Evolutionary conservation across 1,140 invertebrate genomes (phyloP).

Genomic region (Penaeus indicus): DNA sequence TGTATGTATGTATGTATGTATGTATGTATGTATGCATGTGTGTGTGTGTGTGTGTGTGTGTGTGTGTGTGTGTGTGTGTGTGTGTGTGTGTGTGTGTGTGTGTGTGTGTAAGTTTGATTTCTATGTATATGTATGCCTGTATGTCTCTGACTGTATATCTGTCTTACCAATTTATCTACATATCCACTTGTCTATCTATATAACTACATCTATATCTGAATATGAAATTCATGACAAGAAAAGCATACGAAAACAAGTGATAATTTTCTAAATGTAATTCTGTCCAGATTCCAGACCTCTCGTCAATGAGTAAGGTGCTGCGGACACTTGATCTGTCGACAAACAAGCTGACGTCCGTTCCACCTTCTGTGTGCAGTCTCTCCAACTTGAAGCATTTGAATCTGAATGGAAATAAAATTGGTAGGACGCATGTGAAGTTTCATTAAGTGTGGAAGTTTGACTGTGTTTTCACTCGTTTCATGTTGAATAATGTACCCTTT

Average conservation of each 20-base stretch:
- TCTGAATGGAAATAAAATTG: conserved; percentile 73
- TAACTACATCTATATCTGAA: too few species aligned
- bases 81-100: not conserved
- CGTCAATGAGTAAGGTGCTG: conserved; percentile 74
- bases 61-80: not conserved
- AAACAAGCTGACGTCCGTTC: conserved; percentile 86
- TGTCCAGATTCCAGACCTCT: conserved; percentile 61
- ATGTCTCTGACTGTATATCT: too few species aligned
- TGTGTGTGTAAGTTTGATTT: too few species aligned
- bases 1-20: too few species aligned
- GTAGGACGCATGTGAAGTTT: not conserved
- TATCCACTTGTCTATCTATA: too few species aligned
- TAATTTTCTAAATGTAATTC: not conserved
- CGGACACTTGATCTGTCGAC: conserved; percentile 92
- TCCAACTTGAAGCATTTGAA: conserved; percentile 86
- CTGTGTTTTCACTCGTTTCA: not conserved
- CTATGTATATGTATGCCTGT: too few species aligned
- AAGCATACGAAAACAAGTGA: too few species aligned
- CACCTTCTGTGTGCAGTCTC: conserved; percentile 85
- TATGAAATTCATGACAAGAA: too few species aligned
- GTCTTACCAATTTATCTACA: not conserved
- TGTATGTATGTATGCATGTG: conserved; percentile 4
- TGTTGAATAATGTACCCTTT: not conserved
- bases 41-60: not conserved
- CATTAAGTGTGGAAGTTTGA: not conserved